phyloP scores from a whole-genome alignment of 2,888 invertebrate species.

The Lapara coniferarum region DNA sequence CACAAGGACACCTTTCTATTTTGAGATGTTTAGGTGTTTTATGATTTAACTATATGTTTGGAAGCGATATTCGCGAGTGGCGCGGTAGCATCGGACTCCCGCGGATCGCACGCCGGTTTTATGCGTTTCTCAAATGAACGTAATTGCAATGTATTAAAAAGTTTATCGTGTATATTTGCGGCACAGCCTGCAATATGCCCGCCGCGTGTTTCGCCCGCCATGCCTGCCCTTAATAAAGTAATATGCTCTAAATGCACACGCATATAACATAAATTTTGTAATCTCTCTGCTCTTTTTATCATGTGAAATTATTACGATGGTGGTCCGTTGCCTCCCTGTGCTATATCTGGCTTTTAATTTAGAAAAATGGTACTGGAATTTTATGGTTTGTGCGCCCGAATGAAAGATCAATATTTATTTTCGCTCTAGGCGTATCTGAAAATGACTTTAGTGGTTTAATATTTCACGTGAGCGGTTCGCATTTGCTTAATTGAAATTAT shows the following conservation, averaged over 20 bases:
- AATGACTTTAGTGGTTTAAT: slow-evolving; percentile 37
- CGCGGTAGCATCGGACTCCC: slow-evolving; percentile 55
- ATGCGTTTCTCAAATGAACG: slow-evolving; percentile 69
- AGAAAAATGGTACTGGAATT: slow-evolving; percentile 65
- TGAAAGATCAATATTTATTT: slow-evolving; percentile 67
- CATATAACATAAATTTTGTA: slow-evolving; percentile 79
- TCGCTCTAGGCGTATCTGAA: slow-evolving; percentile 63
- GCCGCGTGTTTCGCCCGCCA: slow-evolving; percentile 68
- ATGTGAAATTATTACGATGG: slow-evolving; percentile 77
- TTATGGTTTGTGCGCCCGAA: slow-evolving; percentile 59
- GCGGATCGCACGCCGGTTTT: slow-evolving; percentile 66
- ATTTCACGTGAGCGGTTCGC: slow-evolving; percentile 22
- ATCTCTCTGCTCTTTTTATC: slow-evolving; percentile 75
- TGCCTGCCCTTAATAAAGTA: slow-evolving; percentile 80
- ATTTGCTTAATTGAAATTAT: slow-evolving; percentile 14
- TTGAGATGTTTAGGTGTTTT: slow-evolving; percentile 56
- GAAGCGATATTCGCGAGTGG: slow-evolving; percentile 60
- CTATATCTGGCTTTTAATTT: slow-evolving; percentile 74
- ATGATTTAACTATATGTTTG: slow-evolving; percentile 56
- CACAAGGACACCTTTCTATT: slow-evolving; percentile 31
- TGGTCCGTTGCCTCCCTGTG: slow-evolving; percentile 66
- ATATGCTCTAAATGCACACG: slow-evolving; percentile 81
- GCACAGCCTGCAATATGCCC: slow-evolving; percentile 56
- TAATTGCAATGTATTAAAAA: slow-evolving; percentile 78
- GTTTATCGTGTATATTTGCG: slow-evolving; percentile 69